Evolutionary conservation across 64 coral and sea anemone species (phyloP), one percentile per base, ranked within the genome.

Genomic region (Acropora yongei): DNA sequence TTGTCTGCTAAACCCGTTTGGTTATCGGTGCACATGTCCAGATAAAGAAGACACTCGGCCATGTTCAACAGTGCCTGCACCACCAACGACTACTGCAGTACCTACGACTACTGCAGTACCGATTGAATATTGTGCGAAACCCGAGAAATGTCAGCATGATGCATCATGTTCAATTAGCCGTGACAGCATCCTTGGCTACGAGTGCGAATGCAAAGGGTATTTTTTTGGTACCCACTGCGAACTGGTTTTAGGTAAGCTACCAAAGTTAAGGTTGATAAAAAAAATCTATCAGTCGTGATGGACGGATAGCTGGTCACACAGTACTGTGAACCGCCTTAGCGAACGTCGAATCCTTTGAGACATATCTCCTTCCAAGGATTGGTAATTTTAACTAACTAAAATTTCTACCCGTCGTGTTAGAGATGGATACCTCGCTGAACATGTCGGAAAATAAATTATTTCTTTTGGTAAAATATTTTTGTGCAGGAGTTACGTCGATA

Each of bases 1-100:
- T 5, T 96, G 94, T 74, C 79, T 96, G 8, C 77, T 82, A 72
- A 92, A 78, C 1, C 90, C 94, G 9, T 66, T 43, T 78, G 94
- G 94, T 3, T 96, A 92, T 17, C 57, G 77, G 1, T 96, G 94
- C 44, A 79, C 55, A 6, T 96, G 94, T n/a, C 94, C 94, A 2
- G 43, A 65, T 78, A 45, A 12, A 19, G 17, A 7, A 3, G 74
- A 63, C 18, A 48, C 57, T 12, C 78, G 41, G 39, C 20, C 39
- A 1, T 96, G 94, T 78, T 92, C 76, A 47, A 75, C 90, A 46
- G 51, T 86, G 1, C 85, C 86, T 40, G 46, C 71, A 17, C 50
- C 69, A 50, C 74, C 74, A 11, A 42, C 90, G 4, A 77, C 74
- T 10, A 14, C 82, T 1, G 4, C 3, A 17, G 39, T 65, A 57